These are phyloP conservation scores for Papilio dardanus DNA, from an alignment of 1,140 invertebrate species.

Conservation along the genomic window DNA sequence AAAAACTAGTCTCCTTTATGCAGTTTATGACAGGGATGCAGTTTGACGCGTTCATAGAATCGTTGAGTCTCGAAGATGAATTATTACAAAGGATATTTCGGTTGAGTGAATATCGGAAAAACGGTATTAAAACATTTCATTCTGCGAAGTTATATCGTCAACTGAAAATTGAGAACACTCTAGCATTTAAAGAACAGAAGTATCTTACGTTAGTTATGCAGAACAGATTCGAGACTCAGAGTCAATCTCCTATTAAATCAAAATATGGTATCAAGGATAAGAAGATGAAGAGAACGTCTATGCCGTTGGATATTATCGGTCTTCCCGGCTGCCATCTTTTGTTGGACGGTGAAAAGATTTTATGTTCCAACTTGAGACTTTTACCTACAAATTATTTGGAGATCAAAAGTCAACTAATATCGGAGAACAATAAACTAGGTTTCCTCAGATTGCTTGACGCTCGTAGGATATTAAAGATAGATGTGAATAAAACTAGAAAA, in stretches of 20 bases:
- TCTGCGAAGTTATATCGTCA: slow-evolving; percentile 87
- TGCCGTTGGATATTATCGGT: slow-evolving; percentile 89
- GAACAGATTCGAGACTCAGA: slow-evolving; percentile 66
- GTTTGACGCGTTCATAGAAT: slow-evolving; percentile 91
- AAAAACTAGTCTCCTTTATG: slow-evolving; percentile 87
- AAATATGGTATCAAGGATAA: slow-evolving; percentile 50
- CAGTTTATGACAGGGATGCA: slow-evolving; percentile 88
- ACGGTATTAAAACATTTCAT: slow-evolving; percentile 87
- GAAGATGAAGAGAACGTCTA: slow-evolving; percentile 55
- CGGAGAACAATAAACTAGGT: slow-evolving; percentile 89
- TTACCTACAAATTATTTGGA: slow-evolving; percentile 90
- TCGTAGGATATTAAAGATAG: slow-evolving; percentile 92
- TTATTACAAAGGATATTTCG: slow-evolving; percentile 85
- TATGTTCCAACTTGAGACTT: slow-evolving; percentile 89
- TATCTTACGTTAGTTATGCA: slow-evolving; percentile 72
- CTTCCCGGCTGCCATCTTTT: slow-evolving; percentile 91
- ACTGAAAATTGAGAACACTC: slow-evolving; percentile 84
- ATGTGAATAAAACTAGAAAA: slow-evolving; percentile 96
- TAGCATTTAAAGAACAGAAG: slow-evolving; percentile 82
- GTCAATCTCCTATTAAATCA: slow-evolving; percentile 58
- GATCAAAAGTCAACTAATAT: slow-evolving; percentile 88
- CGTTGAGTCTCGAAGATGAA: slow-evolving; percentile 87
- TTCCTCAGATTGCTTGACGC: slow-evolving; percentile 90
- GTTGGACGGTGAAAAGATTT: slow-evolving; percentile 86
- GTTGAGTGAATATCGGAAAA: slow-evolving; percentile 87